phyloP scores from a whole-genome alignment of 2,888 invertebrate species.

The Eutolmus rufibarbis region DNA sequence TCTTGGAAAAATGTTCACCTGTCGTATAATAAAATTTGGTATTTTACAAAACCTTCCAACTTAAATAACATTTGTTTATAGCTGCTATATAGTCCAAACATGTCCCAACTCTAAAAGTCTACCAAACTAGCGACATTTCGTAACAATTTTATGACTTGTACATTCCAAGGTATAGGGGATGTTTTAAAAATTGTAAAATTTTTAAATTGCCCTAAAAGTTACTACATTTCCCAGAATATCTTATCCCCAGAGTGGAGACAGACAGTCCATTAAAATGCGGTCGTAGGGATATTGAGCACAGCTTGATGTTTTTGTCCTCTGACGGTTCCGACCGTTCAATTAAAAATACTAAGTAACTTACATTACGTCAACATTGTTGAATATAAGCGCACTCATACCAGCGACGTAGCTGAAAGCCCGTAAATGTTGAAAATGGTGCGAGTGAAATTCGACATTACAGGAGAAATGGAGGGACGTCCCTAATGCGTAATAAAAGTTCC shows the following conservation, averaged over 20 bases:
- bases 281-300: background rate
- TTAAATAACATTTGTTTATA: background rate
- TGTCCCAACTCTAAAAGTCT: background rate
- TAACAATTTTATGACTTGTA: background rate
- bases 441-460: background rate
- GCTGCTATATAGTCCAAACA: background rate
- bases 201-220: background rate
- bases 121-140: background rate
- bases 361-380: background rate
- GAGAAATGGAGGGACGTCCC: background rate
- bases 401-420: background rate
- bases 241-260: background rate
- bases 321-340: background rate
- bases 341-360: background rate
- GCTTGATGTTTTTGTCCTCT: background rate
- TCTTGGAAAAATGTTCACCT: background rate
- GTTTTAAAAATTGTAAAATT: background rate
- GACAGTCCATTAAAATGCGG: background rate
- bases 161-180: background rate
- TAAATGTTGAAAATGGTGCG: conserved; percentile 6
- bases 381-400: background rate
- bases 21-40: background rate
- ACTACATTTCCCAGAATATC: background rate
- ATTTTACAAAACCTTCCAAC: background rate
- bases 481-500: background rate